Evolutionary conservation across 2,113 vertebrate species (phyloP).

Genomic region (Candoia aspera): DNA sequence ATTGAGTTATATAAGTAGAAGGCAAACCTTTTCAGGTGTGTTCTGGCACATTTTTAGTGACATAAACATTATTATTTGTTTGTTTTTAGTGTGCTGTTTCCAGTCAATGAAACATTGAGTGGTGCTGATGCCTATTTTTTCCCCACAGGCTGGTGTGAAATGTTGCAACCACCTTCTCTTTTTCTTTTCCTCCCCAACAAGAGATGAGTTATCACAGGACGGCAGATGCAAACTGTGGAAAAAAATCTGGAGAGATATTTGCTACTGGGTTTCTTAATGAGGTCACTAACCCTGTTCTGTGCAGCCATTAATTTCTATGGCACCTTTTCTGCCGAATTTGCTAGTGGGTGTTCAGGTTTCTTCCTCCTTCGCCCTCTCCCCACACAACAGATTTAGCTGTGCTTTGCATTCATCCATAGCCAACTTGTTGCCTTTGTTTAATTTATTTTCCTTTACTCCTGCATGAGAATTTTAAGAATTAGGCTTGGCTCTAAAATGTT

Average conservation of each 20-base stretch:
- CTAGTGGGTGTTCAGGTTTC: slow-evolving; percentile 49
- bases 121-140: slow-evolving; percentile 25
- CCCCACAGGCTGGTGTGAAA: slow-evolving; percentile 22
- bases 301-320: slow-evolving; percentile 60
- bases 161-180: slow-evolving; percentile 9
- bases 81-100: neutral
- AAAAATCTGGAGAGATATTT: slow-evolving; percentile 37
- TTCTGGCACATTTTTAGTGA: neutral
- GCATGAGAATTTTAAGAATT: slow-evolving; percentile 42
- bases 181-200: slow-evolving; percentile 43
- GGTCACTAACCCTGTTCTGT: slow-evolving; percentile 52
- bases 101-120: slow-evolving; percentile 24
- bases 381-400: slow-evolving; percentile 24
- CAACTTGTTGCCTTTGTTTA: slow-evolving; percentile 47
- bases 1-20: neutral
- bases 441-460: slow-evolving; percentile 40
- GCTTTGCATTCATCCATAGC: slow-evolving; percentile 49
- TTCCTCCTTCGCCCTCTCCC: slow-evolving; percentile 11
- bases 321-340: slow-evolving; percentile 46
- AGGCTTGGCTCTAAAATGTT: slow-evolving; percentile 33
- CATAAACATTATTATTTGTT: neutral
- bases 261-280: slow-evolving; percentile 54
- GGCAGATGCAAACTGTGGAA: slow-evolving; percentile 22
- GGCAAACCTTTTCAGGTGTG: neutral
- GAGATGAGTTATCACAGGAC: slow-evolving; percentile 34